Evolutionary conservation across 2,797 vertebrate species (phyloP), one percentile per base, ranked within the genome.

Genomic region (Danio choprae): DNA sequence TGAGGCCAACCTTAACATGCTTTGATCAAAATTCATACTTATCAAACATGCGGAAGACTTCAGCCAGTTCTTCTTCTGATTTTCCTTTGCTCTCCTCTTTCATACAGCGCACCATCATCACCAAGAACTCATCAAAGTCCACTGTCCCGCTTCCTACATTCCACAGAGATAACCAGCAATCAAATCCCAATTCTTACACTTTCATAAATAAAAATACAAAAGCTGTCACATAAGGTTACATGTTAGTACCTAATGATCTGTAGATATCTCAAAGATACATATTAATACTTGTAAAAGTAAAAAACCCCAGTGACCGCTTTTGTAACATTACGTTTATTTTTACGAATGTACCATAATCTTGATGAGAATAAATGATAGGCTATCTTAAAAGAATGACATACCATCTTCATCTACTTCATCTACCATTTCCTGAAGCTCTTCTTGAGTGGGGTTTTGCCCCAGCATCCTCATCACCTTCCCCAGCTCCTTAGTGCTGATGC

Each of bases 21-120:
- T 20, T 44, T 55, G 40, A 7, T 6, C 1, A 41, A 22, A 48
- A 9, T 68, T 18, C 83, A 41, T 91, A 94, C 93, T 95, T 95
- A 79, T 95, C 94, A 92, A 99, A 99, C 98, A 99, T 99, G 82
- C 98, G 96, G 91, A 98, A 99, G 81, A 99, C 95, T 86, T 99
- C 98, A 0, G 96, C 97, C 82, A 99, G 88, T 74, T 99, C 98
- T 83, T 99, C 98, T 84, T 99, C 98, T 0, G 98, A 94, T 91
- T 98, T 99, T 60, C 98, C 98, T 95, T 99, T 99, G 93, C 96
- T 99, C 92, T 99, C 98, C 3, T 99, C 98, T 91, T 99, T 99
- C 98, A 99, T 99, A 87, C 98, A 99, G 83, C 98, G 95, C 18
- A 99, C 98, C 98, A 99, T 99, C 98, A 99, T 99, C 46, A 99